Evolutionary conservation across 1,140 invertebrate genomes (phyloP).

Genomic region (Drosophila nebulosa): DNA sequence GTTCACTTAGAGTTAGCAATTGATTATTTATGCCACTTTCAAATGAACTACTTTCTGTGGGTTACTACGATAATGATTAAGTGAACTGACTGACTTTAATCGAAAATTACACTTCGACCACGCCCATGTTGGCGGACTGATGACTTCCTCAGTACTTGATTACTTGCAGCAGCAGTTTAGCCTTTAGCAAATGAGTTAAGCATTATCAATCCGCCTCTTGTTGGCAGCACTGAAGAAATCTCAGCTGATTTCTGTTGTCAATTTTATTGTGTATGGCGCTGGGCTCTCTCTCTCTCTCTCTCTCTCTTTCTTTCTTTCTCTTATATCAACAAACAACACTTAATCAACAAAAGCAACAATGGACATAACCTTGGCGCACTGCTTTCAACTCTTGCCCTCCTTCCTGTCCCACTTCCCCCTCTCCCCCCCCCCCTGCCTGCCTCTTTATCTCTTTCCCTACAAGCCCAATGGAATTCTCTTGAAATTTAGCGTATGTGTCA

Average conservation of each 20-base stretch:
- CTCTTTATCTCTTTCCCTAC: neutral
- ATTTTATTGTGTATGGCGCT: too few relatives aligned
- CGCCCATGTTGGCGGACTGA: too few relatives aligned
- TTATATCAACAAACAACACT: slow-evolving; percentile 4
- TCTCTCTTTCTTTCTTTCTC: too few relatives aligned
- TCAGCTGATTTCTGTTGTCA: neutral
- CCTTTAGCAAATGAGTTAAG: too few relatives aligned
- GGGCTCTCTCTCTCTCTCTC: too few relatives aligned
- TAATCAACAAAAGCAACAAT: slow-evolving; percentile 6
- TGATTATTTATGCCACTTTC: too few relatives aligned
- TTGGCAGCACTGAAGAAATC: neutral
- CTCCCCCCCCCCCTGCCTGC: neutral
- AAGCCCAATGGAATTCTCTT: slow-evolving; percentile 20
- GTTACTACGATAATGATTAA: too few relatives aligned
- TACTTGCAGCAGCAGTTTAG: neutral
- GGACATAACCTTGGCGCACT: slow-evolving; percentile 14
- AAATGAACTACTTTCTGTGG: too few relatives aligned
- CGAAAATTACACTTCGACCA: too few relatives aligned
- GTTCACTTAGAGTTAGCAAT: too few relatives aligned
- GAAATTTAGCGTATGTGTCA: slow-evolving; percentile 42
- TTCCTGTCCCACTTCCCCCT: too few relatives aligned
- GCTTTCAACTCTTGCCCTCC: slow-evolving; percentile 18
- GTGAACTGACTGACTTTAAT: too few relatives aligned
- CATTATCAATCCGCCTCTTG: neutral
- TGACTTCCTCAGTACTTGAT: neutral